Percentiles rank a stretch among this genome's conserved stretches.
These are phyloP conservation scores for Columba janthina DNA, from an alignment of 2,113 vertebrate genomes.

Conservation along the genomic window DNA sequence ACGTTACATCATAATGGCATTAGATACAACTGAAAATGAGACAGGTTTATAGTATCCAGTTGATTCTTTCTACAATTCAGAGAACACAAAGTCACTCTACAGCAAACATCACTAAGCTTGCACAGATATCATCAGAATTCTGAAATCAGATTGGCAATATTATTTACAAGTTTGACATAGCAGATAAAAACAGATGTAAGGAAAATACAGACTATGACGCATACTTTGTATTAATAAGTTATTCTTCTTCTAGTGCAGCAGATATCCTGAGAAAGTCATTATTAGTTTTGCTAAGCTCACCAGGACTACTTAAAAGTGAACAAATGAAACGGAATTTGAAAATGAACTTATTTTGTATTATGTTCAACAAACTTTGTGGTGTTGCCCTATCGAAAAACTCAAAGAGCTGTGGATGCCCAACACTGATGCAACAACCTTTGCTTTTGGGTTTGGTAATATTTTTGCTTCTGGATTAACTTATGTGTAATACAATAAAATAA, in stretches of 20 bases:
- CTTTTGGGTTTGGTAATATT: background rate
- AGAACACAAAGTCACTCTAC: background rate
- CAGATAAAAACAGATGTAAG: constrained; percentile 42
- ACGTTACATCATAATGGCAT: constrained; percentile 23
- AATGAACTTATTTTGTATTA: background rate
- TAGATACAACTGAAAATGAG: constrained; percentile 3
- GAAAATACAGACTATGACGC: constrained; percentile 24
- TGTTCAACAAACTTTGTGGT: background rate
- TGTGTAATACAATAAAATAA: background rate
- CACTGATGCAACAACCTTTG: background rate
- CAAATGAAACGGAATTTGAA: background rate
- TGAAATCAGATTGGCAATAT: constrained; percentile 43
- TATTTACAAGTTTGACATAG: constrained; percentile 41
- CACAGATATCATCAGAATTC: constrained; percentile 25
- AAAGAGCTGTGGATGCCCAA: background rate
- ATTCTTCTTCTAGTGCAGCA: constrained; percentile 26
- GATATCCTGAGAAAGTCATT: background rate
- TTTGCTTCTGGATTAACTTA: background rate
- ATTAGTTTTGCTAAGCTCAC: background rate
- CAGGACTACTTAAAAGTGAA: background rate
- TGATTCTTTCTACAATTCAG: background rate
- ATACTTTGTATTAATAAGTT: constrained; percentile 15
- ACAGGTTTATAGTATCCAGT: background rate
- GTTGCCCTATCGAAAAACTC: background rate
- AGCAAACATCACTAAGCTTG: constrained; percentile 29